Evolutionary conservation across 2,113 vertebrate genomes (phyloP).

Genomic region (Callipepla squamata): DNA sequence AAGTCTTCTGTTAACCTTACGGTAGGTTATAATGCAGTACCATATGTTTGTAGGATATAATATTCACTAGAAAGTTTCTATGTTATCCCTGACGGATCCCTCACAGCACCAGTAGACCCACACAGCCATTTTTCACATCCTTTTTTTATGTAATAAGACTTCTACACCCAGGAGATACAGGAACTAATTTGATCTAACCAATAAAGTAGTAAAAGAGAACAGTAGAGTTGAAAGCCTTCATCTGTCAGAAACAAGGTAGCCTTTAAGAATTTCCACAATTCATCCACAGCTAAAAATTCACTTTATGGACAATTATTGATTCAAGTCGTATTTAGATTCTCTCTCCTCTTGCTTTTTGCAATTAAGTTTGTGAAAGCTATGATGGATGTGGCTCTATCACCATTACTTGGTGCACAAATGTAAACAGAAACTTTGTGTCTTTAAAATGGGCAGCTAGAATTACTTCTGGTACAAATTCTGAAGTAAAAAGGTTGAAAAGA

Average conservation of each 20-base stretch:
- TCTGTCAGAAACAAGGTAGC: neutral
- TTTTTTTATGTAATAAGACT: neutral
- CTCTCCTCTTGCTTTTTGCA: neutral
- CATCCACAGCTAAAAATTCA: neutral
- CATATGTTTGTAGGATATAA: neutral
- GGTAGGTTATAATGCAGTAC: neutral
- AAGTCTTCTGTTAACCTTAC: neutral
- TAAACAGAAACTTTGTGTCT: neutral
- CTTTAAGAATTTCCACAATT: neutral
- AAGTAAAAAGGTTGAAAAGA: neutral
- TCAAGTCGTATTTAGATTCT: neutral
- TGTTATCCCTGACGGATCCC: neutral
- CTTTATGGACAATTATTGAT: neutral
- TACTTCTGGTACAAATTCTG: neutral
- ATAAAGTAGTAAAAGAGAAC: neutral
- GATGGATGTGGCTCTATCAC: neutral
- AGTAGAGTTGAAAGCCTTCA: neutral
- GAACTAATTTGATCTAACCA: neutral
- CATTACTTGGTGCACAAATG: neutral
- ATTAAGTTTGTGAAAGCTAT: neutral
- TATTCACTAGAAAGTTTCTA: neutral
- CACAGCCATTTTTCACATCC: neutral
- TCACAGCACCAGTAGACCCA: too few species aligned
- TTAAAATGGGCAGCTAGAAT: neutral
- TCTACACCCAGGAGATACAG: neutral